Evolutionary conservation across 1,140 invertebrate genomes (phyloP).

Genomic region (Euura lappo): DNA sequence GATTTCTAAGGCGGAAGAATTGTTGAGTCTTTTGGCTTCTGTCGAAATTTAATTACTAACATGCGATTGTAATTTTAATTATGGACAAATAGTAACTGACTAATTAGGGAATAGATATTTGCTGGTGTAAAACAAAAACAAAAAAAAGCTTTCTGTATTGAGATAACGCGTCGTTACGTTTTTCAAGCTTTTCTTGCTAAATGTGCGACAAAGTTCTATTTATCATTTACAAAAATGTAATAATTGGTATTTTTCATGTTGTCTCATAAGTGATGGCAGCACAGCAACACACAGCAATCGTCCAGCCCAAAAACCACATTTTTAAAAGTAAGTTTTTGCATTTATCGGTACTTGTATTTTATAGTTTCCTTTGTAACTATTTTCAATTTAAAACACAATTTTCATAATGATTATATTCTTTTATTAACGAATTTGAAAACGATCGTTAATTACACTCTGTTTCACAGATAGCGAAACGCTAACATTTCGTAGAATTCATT

Average conservation of each 20-base stretch:
- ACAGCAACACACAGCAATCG: constrained; percentile 4
- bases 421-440: background rate
- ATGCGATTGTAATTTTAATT: no score
- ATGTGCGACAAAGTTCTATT: background rate
- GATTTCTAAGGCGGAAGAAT: no score
- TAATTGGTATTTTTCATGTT: constrained; percentile 6
- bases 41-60: no score
- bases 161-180: background rate
- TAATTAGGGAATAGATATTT: no score
- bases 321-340: constrained; percentile 4
- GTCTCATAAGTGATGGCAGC: constrained; percentile 6
- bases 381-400: constrained; percentile 9
- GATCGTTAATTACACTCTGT: background rate
- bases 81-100: no score
- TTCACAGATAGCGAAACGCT: background rate
- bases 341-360: background rate
- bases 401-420: constrained; percentile 12
- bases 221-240: constrained; percentile 7
- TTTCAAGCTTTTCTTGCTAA: background rate
- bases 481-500: background rate
- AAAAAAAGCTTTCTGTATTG: no score
- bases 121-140: no score
- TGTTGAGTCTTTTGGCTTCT: no score
- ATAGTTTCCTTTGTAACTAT: constrained; percentile 10
- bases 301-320: constrained; percentile 6